These are phyloP conservation scores for Turritopsis rubra DNA, from an alignment of 30 jellyfish, hydroid and myxozoan genomes.

Conservation along the genomic window DNA sequence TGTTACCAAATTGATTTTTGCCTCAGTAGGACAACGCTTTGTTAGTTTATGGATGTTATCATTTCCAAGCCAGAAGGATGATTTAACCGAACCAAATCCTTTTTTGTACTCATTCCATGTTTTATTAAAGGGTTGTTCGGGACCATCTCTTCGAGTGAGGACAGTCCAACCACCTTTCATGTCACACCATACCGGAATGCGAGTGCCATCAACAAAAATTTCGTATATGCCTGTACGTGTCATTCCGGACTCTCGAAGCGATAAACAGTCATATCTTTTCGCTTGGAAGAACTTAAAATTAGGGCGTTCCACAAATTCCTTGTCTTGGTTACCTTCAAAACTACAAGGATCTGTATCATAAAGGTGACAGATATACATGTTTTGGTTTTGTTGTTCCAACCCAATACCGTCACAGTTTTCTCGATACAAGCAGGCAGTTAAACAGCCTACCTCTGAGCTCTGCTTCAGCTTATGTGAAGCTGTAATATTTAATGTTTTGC, in stretches of 20 bases:
- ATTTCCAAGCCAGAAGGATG: not conserved
- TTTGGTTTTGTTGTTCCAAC: not conserved
- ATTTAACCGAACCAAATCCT: not conserved
- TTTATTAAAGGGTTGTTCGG: not conserved
- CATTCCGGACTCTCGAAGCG: not conserved
- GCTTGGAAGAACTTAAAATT: not conserved
- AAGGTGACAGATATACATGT: not conserved
- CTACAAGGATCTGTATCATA: not conserved
- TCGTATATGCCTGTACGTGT: not conserved
- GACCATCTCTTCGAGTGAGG: not conserved
- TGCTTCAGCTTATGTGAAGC: not conserved
- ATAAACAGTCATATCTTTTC: not conserved
- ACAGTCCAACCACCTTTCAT: not conserved
- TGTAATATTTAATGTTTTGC: not conserved
- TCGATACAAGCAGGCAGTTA: not conserved
- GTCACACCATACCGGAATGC: not conserved
- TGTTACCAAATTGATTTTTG: not conserved
- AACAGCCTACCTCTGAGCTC: not conserved
- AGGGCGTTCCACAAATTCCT: not conserved
- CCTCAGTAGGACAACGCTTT: not conserved
- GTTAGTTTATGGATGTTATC: not conserved
- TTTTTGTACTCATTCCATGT: not conserved
- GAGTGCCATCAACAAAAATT: not conserved
- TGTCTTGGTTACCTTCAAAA: not conserved
- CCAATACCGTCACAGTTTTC: not conserved